Evolutionary conservation across 2,797 vertebrate genomes (phyloP).

Genomic region (Urocyon cinereoargenteus): DNA sequence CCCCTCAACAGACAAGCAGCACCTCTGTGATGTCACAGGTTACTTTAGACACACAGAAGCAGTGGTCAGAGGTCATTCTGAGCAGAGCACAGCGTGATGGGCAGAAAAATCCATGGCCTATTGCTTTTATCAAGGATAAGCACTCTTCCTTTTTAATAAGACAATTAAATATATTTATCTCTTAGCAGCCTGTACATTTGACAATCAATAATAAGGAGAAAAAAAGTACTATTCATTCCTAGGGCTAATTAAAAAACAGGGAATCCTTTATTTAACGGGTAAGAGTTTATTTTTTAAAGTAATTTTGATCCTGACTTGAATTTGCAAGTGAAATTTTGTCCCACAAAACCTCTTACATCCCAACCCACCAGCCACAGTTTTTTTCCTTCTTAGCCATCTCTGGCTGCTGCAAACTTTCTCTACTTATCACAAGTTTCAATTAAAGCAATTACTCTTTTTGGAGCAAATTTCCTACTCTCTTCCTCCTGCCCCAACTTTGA

Average conservation of each 20-base stretch:
- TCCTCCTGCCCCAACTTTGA: conserved; percentile 85
- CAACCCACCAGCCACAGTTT: conserved; percentile 10
- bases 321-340: background rate
- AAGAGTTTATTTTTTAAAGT: background rate
- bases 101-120: background rate
- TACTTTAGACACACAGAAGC: background rate
- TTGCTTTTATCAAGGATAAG: background rate
- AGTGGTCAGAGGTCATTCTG: background rate
- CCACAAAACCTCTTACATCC: background rate
- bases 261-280: background rate
- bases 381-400: conserved; percentile 83
- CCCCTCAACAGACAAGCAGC: background rate
- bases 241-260: background rate
- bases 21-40: background rate
- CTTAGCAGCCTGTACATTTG: background rate
- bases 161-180: background rate
- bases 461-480: conserved; percentile 83
- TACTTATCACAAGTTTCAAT: conserved; percentile 86
- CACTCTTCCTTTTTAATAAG: background rate
- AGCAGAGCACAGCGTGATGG: background rate
- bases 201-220: background rate
- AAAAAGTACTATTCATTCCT: background rate
- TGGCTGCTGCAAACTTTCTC: conserved; percentile 84
- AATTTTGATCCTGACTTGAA: background rate
- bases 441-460: conserved; percentile 84